Conservation (phyloP, 1,140 invertebrate species). For the Ptiloglossa arizonensis region DNA sequence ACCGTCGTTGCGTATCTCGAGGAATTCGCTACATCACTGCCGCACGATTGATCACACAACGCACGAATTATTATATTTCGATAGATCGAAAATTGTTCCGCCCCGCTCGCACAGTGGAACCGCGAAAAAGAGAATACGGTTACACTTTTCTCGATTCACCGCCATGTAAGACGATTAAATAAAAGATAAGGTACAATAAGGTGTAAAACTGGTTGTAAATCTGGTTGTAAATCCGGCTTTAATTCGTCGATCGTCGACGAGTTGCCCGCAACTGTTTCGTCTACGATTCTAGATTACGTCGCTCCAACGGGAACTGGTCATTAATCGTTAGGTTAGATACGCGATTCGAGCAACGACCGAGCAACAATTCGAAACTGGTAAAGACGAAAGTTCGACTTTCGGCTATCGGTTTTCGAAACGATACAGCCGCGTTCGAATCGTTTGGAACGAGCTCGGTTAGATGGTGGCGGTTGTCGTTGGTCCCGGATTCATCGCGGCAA, state of each 20-base stretch:
- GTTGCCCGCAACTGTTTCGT: neutral
- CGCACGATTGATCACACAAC: too few relatives aligned
- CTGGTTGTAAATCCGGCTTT: neutral
- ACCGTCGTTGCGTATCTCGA: too few relatives aligned
- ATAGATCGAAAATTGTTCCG: too few relatives aligned
- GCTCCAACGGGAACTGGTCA: neutral
- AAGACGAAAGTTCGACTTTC: too few relatives aligned
- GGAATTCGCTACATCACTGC: too few relatives aligned
- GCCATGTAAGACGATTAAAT: slow-evolving; percentile 31
- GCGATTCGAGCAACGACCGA: too few relatives aligned
- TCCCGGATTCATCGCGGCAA: slow-evolving; percentile 38
- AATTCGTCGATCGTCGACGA: neutral
- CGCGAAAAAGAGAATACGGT: too few relatives aligned
- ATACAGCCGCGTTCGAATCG: too few relatives aligned
- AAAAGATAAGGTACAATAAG: slow-evolving; percentile 2
- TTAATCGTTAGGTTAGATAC: neutral
- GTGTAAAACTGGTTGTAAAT: neutral
- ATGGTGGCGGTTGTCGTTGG: slow-evolving; percentile 53
- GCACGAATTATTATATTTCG: too few relatives aligned
- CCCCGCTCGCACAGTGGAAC: too few relatives aligned
- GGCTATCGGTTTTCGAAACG: too few relatives aligned
- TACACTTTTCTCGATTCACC: slow-evolving; percentile 39
- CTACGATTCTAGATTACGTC: neutral
- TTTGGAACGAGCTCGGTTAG: slow-evolving; percentile 38
- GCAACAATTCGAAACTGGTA: too few relatives aligned